Evolutionary conservation across 1,140 invertebrate species (phyloP), one percentile per base, ranked within the genome.

Genomic region (Orchesella cincta): DNA sequence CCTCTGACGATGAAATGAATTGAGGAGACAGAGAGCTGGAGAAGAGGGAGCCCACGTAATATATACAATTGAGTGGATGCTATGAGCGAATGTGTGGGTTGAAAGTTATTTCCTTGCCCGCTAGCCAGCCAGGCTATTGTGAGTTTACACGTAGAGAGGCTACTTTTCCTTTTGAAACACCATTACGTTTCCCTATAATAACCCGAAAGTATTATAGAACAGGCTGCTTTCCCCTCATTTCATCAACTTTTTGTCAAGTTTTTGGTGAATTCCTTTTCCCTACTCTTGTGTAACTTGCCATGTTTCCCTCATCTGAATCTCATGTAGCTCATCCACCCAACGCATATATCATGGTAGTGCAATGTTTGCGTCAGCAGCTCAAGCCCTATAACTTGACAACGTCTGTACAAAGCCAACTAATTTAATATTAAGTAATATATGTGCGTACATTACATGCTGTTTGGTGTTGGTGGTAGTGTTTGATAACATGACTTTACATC

Each of bases 361-460:
- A 8, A 46, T 46, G 39, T 46, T 18, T 8, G 39, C 39, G 39
- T 5, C 39, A 46, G 18, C 18, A 46, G 39, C 39, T 8, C 5
- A 46, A 18, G 39, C 39, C n/a, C n/a, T 46, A 46, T 5, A 8
- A 46, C 18, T 46, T 46, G 5, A 8, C 39, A 46, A 18, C 8
- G 26, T 18, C 54, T 26, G 8, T 57, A 31, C 31, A 67, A 67
- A 67, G 3, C 28, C 62, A 31, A 33, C 62, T 12, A 67, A 67
- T 67, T 67, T 31, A 67, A 67, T 67, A 67, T 31, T 29, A 57
- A 57, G 52, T 57, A 57, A 57, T 57, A 57, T 57, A 57, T 67
- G 28, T 31, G 33, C 29, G 62, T 67, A 29, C 28, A n/a, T 29
- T 67, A 29, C 62, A 31, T 67, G 62, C 23, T 67, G 26, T 29